phyloP scores from a whole-genome alignment of 2,113 vertebrate species.

The Sander lucioperca region DNA sequence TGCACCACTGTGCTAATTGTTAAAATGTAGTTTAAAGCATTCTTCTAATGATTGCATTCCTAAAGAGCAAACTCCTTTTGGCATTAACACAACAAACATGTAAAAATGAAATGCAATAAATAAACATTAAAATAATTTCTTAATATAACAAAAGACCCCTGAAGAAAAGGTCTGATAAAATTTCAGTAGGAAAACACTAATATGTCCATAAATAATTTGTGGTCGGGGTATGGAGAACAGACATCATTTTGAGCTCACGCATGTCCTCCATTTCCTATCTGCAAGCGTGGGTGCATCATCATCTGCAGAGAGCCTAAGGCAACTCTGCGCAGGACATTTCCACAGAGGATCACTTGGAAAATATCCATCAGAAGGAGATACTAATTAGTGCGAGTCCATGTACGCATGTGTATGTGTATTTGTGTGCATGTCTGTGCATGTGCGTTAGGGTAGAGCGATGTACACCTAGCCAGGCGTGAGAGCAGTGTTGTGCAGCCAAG shows the following conservation, averaged over 20 bases:
- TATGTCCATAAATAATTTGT: slow-evolving; percentile 78
- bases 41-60: not conserved
- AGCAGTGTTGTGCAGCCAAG: slow-evolving; percentile 79
- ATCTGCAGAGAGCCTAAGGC: slow-evolving; percentile 78
- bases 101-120: slow-evolving; percentile 16
- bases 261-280: slow-evolving; percentile 80
- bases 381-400: slow-evolving; percentile 74
- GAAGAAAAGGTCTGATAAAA: slow-evolving; percentile 42
- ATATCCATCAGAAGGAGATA: slow-evolving; percentile 80
- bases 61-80: slow-evolving; percentile 11
- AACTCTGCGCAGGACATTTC: slow-evolving; percentile 79
- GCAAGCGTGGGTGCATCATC: slow-evolving; percentile 73
- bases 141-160: slow-evolving; percentile 41
- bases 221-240: slow-evolving; percentile 66
- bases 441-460: slow-evolving; percentile 61
- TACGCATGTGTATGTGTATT: slow-evolving; percentile 35
- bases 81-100: slow-evolving; percentile 28
- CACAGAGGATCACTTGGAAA: slow-evolving; percentile 79
- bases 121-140: slow-evolving; percentile 2
- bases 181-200: slow-evolving; percentile 58
- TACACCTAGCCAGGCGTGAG: slow-evolving; percentile 78
- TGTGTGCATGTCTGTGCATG: slow-evolving; percentile 47
- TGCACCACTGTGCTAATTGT: not conserved
- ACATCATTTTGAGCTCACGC: slow-evolving; percentile 73
- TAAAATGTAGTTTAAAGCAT: slow-evolving; percentile 7